These are phyloP conservation scores for Seira ritae DNA, from an alignment of 2,888 invertebrate genomes.

Conservation along the genomic window DNA sequence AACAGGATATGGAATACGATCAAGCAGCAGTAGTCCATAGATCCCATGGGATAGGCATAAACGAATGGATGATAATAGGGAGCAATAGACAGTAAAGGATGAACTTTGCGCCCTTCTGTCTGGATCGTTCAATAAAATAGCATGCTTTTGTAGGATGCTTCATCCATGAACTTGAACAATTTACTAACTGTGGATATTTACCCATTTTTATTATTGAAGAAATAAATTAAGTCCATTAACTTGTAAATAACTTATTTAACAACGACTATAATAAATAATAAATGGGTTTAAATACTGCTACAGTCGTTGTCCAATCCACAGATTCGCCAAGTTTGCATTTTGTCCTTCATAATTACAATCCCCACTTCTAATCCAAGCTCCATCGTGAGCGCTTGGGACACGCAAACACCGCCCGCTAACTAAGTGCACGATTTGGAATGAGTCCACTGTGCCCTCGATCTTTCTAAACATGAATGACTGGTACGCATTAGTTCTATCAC, in stretches of 20 bases:
- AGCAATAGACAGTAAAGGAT: constrained; percentile 1
- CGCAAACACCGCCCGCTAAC: constrained; percentile 62
- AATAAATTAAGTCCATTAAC: no score
- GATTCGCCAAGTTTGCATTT: constrained; percentile 63
- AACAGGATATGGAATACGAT: neutral
- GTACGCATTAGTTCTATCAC: constrained; percentile 60
- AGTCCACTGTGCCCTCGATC: constrained; percentile 53
- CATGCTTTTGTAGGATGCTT: no score
- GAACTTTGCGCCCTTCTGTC: neutral
- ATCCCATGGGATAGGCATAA: no score
- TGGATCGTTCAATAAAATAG: neutral
- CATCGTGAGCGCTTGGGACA: constrained; percentile 59
- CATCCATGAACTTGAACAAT: no score
- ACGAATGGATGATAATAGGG: neutral
- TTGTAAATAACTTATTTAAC: neutral
- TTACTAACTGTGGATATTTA: no score
- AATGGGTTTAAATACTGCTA: neutral
- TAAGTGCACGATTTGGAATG: constrained; percentile 60
- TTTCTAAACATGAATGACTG: constrained; percentile 58
- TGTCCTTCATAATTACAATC: constrained; percentile 64
- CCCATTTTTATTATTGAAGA: no score
- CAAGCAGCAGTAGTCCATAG: no score
- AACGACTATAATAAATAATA: neutral
- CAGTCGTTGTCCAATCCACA: constrained; percentile 61
- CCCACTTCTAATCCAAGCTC: constrained; percentile 61